Percentiles rank a stretch among this genome's conserved stretches.
Evolutionary conservation across 2,888 invertebrate species (phyloP).

Genomic region (Didymodactylos carnosus): DNA sequence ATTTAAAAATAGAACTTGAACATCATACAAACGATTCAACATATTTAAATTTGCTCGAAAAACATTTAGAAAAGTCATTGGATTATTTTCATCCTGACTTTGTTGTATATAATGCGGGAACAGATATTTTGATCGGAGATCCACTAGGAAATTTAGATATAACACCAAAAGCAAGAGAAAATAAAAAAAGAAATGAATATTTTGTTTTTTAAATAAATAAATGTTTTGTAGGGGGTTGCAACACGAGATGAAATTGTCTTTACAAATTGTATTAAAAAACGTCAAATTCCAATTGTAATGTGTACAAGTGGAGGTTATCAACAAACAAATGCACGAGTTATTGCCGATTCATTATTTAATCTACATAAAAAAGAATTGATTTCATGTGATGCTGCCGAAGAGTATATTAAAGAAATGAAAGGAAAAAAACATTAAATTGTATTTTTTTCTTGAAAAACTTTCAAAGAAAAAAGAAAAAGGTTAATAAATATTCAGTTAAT

Average conservation of each 20-base stretch:
- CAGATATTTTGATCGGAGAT: conserved; percentile 59
- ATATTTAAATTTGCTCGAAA: conserved; percentile 49
- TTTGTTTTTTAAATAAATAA: not conserved
- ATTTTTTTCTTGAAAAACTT: not conserved
- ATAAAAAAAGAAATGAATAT: not conserved
- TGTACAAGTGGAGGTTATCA: conserved; percentile 69
- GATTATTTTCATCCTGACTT: conserved; percentile 52
- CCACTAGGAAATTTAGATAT: conserved; percentile 53
- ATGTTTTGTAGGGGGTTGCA: conserved; percentile 51
- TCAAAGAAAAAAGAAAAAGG: too few relatives aligned
- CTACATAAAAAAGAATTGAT: conserved; percentile 34
- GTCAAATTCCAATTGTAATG: conserved; percentile 59
- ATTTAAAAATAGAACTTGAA: conserved; percentile 48
- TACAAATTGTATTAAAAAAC: conserved; percentile 40
- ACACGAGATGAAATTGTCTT: conserved; percentile 65
- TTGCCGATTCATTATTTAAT: conserved; percentile 64
- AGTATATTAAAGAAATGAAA: too few relatives aligned
- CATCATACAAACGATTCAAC: conserved; percentile 46
- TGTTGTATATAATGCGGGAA: conserved; percentile 77
- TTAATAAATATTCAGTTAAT: too few relatives aligned
- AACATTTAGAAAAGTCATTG: conserved; percentile 49
- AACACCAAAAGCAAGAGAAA: conserved; percentile 42
- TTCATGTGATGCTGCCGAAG: too few relatives aligned
- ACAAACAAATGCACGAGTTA: conserved; percentile 53
- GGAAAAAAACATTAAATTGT: not conserved